These are phyloP conservation scores for Oreocharis arfaki DNA, from an alignment of 2,113 vertebrate species.

Conservation along the genomic window DNA sequence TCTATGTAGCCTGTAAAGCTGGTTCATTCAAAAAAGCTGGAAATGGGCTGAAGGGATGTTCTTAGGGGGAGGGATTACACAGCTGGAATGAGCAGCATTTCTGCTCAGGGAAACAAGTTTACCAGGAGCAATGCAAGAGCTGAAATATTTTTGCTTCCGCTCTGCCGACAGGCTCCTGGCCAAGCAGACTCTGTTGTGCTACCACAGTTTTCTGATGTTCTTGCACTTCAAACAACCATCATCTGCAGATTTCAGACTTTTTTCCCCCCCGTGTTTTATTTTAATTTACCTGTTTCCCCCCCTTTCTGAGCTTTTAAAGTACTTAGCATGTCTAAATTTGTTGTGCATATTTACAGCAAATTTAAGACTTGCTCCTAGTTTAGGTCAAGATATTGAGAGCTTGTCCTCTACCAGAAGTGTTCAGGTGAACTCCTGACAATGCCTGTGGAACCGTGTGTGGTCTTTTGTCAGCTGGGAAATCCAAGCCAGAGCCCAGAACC, in stretches of 20 bases:
- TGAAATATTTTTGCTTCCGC: not conserved
- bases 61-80: not conserved
- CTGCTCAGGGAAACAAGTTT: not conserved
- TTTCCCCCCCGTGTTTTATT: fast-evolving
- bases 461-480: not conserved
- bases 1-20: not conserved
- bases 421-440: not conserved
- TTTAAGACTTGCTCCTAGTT: not conserved
- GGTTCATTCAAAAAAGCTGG: not conserved
- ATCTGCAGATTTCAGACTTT: not conserved
- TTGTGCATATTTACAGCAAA: not conserved
- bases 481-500: not conserved
- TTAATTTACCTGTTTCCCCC: not conserved
- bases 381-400: not conserved
- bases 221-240: not conserved
- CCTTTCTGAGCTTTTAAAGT: not conserved
- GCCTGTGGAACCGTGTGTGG: not conserved
- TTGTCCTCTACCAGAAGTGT: not conserved
- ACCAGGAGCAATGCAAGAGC: not conserved
- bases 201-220: not conserved
- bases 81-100: not conserved
- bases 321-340: not conserved
- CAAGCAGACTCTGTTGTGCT: not conserved
- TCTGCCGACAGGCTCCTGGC: not conserved
- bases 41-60: not conserved